Base-by-base conservation (phyloP, 2,888 invertebrate genomes). In the Rapana venosa region DNA sequence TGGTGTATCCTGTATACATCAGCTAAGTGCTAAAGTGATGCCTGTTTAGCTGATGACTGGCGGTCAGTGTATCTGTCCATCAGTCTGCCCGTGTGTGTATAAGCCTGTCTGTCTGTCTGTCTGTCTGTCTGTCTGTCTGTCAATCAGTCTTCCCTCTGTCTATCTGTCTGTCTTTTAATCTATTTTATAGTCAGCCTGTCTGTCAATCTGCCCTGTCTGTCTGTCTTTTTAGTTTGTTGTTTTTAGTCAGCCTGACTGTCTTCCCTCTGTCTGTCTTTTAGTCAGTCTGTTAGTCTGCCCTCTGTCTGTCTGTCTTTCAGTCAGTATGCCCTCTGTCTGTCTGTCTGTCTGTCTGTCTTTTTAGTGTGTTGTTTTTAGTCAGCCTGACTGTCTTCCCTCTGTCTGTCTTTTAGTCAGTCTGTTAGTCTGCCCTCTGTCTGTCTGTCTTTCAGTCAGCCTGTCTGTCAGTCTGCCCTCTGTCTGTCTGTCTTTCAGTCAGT, bases 21-120 rank as follows among this genome's bases (percentile, higher is more conserved):
- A 47, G 47, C 47, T 8, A 2, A 47, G 8, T 2, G 47, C 47
- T 8, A 47, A 47, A 47, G n/a, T 47, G 47, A 47, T 47, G 47
- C 47, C 47, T 47, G 47, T 47, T 47, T 8, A 47, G 47, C 4
- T 8, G 8, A 47, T 47, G 47, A 47, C 47, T 47, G 47, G 47
- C 47, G 8, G 47, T 47, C 47, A 47, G 47, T 47, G 47, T 47
- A 47, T 47, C 47, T 47, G 8, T 47, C 47, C 2, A 8, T 47
- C 47, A 5, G 47, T 47, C 47, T 88, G 88, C 36, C 36, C 36
- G 36, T 88, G 47, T 88, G 77, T 88, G 79, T 88, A 47, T 88
- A 26, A 36, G 36, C 77, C 36, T 88, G 26, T 74, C 20, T 88
- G 36, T 88, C 36, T 77, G 77, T n/a, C 26, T 66, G 13, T 66